These are phyloP conservation scores for Maccullochella peelii DNA, from an alignment of 2,113 vertebrate species.

Conservation along the genomic window DNA sequence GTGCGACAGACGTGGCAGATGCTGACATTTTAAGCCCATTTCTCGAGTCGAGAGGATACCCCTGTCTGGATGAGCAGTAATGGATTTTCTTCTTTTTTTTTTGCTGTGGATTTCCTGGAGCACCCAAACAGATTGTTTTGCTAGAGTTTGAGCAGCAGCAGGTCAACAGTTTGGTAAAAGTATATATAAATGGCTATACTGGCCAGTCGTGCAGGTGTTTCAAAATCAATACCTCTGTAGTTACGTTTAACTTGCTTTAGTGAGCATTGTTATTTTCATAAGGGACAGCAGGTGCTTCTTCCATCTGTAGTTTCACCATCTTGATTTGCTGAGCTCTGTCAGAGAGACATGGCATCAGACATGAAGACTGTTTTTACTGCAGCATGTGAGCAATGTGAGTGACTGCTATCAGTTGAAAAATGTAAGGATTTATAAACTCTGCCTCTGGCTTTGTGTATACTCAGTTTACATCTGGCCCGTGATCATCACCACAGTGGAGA, in stretches of 20 bases:
- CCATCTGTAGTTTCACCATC: conserved; percentile 48
- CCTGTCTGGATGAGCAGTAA: conserved; percentile 59
- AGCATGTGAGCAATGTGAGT: conserved; percentile 9
- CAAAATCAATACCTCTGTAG: conserved; percentile 8
- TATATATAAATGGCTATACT: conserved; percentile 1
- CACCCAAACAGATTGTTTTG: conserved; percentile 56
- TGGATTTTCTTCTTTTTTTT: conserved; percentile 28
- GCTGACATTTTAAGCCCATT: conserved; percentile 73
- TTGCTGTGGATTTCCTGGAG: conserved; percentile 38
- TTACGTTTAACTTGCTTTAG: conserved; percentile 7
- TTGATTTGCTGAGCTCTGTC: conserved; percentile 35
- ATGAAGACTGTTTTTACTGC: conserved; percentile 29
- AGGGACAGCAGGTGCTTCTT: conserved; percentile 24
- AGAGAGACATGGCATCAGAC: conserved; percentile 22
- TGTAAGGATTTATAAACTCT: not conserved
- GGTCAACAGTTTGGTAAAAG: conserved; percentile 51
- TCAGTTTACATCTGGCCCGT: not conserved
- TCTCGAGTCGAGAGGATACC: conserved; percentile 57
- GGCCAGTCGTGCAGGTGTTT: conserved; percentile 28
- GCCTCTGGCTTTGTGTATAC: conserved; percentile 1
- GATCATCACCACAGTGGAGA: not conserved
- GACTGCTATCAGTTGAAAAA: conserved; percentile 14
- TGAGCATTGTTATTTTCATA: conserved; percentile 8
- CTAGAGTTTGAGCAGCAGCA: conserved; percentile 46
- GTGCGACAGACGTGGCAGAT: conserved; percentile 68